These are phyloP conservation scores for Drosophila emarginata DNA, from an alignment of 2,888 invertebrate genomes.

Conservation along the genomic window DNA sequence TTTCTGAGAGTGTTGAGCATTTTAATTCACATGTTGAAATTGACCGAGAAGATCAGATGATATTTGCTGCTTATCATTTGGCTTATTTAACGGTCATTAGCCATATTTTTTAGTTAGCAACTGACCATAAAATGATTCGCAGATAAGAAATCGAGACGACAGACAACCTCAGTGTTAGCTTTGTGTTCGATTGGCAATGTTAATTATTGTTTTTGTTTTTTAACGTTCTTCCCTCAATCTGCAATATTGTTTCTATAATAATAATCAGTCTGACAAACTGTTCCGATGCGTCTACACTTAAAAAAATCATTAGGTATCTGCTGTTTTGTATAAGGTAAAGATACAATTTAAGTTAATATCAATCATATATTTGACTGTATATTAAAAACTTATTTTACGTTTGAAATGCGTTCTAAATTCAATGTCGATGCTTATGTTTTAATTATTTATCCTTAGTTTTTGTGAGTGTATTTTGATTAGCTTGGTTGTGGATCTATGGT, in stretches of 20 bases:
- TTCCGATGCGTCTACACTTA: not conserved
- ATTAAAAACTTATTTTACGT: too few relatives aligned
- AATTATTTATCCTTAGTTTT: not conserved
- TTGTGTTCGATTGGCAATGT: slow-evolving; percentile 20
- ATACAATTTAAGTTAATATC: not conserved
- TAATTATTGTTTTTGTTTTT: slow-evolving; percentile 27
- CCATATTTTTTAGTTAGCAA: slow-evolving; percentile 1
- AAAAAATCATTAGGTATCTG: not conserved
- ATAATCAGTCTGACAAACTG: slow-evolving; percentile 46
- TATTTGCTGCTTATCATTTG: not conserved
- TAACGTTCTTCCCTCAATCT: not conserved
- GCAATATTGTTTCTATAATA: slow-evolving; percentile 20
- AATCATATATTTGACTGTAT: too few relatives aligned
- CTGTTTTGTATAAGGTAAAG: not conserved
- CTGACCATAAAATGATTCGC: slow-evolving; percentile 2
- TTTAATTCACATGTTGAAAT: not conserved
- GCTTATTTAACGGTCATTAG: not conserved
- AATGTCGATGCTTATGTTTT: too few relatives aligned
- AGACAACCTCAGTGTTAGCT: slow-evolving; percentile 9
- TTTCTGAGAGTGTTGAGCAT: not conserved
- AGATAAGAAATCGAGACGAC: not conserved
- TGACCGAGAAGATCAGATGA: not conserved
- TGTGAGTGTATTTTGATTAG: slow-evolving; percentile 8
- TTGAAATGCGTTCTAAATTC: too few relatives aligned
- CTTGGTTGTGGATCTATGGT: slow-evolving; percentile 10